Evolutionary conservation across 2,888 invertebrate genomes (phyloP).

Genomic region (Drosophila quinaria): DNA sequence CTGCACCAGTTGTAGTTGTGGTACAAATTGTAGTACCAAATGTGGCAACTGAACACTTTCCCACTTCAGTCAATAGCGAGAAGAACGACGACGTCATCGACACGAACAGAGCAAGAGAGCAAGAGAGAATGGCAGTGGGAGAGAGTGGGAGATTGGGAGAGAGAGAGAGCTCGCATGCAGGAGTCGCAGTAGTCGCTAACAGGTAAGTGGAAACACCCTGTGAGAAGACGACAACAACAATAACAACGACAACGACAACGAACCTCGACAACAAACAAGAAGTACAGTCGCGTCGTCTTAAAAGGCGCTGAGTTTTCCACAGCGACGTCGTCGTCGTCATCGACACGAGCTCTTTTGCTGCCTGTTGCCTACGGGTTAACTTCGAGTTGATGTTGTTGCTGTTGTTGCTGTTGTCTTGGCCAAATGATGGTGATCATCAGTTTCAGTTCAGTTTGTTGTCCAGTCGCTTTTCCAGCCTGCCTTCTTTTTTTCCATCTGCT

Average conservation of each 20-base stretch:
- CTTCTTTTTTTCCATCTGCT: neutral
- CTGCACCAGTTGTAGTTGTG: no score
- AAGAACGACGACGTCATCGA: conserved; percentile 44
- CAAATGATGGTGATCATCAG: conserved; percentile 38
- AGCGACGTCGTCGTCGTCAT: conserved; percentile 37
- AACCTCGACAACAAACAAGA: conserved; percentile 21
- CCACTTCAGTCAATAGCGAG: conserved; percentile 37
- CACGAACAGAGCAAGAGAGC: conserved; percentile 1
- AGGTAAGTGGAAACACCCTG: conserved; percentile 50
- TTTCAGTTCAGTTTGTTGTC: conserved; percentile 20
- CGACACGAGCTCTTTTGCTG: conserved; percentile 33
- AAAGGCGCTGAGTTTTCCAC: conserved; percentile 64
- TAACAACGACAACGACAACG: conserved; percentile 18
- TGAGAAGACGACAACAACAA: conserved; percentile 9
- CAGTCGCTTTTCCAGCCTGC: conserved; percentile 46
- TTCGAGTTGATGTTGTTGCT: conserved; percentile 25
- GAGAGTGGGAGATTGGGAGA: conserved; percentile 1
- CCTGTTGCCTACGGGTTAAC: conserved; percentile 42
- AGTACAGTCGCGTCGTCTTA: conserved; percentile 62
- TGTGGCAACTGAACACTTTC: conserved; percentile 34
- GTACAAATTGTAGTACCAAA: no score
- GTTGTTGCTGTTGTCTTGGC: conserved; percentile 26
- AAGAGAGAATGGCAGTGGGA: conserved; percentile 1
- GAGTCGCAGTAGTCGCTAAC: conserved; percentile 28
- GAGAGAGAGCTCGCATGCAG: conserved; percentile 27